Conservation (phyloP, 2,797 vertebrate species). For the Gallinago nigripennis region DNA sequence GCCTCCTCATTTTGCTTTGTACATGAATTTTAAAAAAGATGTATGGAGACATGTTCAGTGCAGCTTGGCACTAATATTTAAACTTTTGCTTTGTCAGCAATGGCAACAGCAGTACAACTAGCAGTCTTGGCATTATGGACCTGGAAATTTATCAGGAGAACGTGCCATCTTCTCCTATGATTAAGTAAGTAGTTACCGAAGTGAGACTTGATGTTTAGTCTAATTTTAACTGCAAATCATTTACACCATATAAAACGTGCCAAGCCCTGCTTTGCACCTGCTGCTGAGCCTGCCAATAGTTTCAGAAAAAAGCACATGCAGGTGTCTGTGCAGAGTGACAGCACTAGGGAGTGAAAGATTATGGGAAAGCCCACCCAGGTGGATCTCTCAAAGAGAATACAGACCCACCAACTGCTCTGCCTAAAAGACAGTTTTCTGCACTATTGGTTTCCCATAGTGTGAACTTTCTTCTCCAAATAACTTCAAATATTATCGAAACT, state of each 20-base stretch:
- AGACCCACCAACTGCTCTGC: background rate
- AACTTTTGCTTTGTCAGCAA: constrained; percentile 89
- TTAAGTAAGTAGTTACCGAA: constrained; percentile 84
- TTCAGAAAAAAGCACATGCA: background rate
- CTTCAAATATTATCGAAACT: background rate
- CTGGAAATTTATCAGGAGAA: constrained; percentile 91
- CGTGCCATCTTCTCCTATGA: constrained; percentile 81
- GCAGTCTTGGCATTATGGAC: constrained; percentile 89
- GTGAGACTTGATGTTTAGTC: constrained; percentile 64
- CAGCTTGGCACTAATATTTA: constrained; percentile 76
- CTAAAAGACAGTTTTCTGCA: background rate
- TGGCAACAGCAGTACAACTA: constrained; percentile 93
- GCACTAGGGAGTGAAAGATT: background rate
- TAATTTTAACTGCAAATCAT: constrained; percentile 63
- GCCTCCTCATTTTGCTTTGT: background rate
- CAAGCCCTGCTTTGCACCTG: constrained; percentile 56
- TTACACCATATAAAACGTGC: background rate
- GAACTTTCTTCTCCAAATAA: background rate
- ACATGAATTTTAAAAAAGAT: background rate
- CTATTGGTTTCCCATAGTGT: background rate
- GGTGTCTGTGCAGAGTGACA: constrained; percentile 5
- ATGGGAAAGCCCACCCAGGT: background rate
- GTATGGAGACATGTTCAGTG: constrained; percentile 34
- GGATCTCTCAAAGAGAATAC: background rate
- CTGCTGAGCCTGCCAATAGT: background rate